These are phyloP conservation scores for Spicauda simplicius DNA, from an alignment of 2,888 invertebrate genomes.

Conservation along the genomic window DNA sequence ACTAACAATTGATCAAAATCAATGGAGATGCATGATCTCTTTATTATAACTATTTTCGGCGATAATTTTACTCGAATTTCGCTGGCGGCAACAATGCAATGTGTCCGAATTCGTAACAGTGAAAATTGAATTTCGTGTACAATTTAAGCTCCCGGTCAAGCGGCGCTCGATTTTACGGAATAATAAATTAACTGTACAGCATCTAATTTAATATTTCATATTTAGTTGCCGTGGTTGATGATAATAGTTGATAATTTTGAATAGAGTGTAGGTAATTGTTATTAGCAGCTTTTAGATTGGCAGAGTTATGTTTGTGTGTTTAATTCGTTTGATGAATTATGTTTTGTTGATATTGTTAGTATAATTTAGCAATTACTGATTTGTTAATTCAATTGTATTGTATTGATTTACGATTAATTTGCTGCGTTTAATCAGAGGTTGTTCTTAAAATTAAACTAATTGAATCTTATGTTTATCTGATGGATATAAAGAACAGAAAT, in stretches of 20 bases:
- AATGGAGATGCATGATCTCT: neutral
- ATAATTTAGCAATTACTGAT: no score
- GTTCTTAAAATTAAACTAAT: no score
- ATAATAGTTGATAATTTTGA: neutral
- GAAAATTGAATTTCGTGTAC: slow-evolving; percentile 40
- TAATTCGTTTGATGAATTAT: no score
- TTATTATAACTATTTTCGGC: slow-evolving; percentile 12
- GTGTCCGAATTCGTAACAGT: slow-evolving; percentile 36
- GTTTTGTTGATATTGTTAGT: no score
- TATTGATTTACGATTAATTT: no score
- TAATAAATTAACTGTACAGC: slow-evolving; percentile 26
- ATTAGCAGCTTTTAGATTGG: neutral
- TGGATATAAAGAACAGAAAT: no score
- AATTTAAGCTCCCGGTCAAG: slow-evolving; percentile 40
- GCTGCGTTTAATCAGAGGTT: no score
- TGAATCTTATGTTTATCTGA: no score
- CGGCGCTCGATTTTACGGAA: slow-evolving; percentile 36
- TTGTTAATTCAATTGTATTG: no score
- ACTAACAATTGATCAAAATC: neutral
- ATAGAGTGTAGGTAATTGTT: neutral
- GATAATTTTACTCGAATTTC: slow-evolving; percentile 22
- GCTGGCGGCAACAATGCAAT: slow-evolving; percentile 32
- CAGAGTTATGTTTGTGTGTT: neutral
- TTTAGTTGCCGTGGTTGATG: slow-evolving; percentile 14
- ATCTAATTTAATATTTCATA: slow-evolving; percentile 26